These are phyloP conservation scores for Melanostoma scalare DNA, from an alignment of 2,888 invertebrate species.

Conservation along the genomic window DNA sequence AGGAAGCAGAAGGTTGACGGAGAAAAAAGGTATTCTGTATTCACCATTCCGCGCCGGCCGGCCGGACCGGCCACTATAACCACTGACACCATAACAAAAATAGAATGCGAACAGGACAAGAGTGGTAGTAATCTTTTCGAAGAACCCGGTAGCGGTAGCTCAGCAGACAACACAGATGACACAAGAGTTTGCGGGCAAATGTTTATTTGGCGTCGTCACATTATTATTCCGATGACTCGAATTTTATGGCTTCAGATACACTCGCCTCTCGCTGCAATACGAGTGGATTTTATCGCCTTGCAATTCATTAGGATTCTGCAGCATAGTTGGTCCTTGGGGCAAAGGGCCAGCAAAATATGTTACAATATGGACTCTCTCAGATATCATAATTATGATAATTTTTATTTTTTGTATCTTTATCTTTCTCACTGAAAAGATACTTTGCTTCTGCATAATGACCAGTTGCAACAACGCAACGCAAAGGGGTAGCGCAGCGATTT, in stretches of 20 bases:
- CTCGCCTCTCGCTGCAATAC: conserved; percentile 42
- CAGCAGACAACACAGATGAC: conserved; percentile 56
- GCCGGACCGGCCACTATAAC: too few species aligned
- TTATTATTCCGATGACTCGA: conserved; percentile 67
- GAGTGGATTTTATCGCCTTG: conserved; percentile 70
- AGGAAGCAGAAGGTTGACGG: conserved; percentile 10
- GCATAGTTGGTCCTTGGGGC: conserved; percentile 57
- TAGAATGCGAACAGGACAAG: conserved; percentile 45
- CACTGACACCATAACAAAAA: conserved; percentile 27
- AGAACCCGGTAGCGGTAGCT: conserved; percentile 64
- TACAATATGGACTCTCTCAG: conserved; percentile 35
- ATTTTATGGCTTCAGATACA: conserved; percentile 65
- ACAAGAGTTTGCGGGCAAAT: conserved; percentile 71
- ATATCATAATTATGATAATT: conserved; percentile 61
- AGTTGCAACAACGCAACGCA: conserved; percentile 43
- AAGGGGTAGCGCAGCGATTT: conserved; percentile 28
- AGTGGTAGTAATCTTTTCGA: conserved; percentile 53
- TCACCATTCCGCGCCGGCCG: conserved; percentile 9
- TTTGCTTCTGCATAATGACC: conserved; percentile 68
- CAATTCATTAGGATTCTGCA: conserved; percentile 70
- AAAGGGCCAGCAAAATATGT: conserved; percentile 28
- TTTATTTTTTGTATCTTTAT: conserved; percentile 46
- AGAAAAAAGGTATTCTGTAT: conserved; percentile 11
- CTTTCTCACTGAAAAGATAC: conserved; percentile 30
- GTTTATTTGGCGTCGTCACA: conserved; percentile 72